A percentile compares a stretch with the other conserved stretches of the same genome.
phyloP scores from a whole-genome alignment of 2,113 vertebrate species.

The Myrmophylax atrothorax region DNA sequence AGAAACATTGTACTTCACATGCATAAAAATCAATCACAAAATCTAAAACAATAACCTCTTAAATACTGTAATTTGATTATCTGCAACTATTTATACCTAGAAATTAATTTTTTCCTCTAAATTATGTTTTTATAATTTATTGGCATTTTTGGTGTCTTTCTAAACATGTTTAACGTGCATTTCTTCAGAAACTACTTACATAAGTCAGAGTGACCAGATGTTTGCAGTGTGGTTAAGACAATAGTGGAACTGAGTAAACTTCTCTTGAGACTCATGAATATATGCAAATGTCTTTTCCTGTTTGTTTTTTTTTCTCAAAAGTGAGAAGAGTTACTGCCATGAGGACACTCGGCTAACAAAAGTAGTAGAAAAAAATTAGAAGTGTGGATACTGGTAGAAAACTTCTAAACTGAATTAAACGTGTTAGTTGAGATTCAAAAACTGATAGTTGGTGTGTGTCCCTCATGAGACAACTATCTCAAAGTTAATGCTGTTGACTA shows the following conservation, averaged over 20 bases:
- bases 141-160: not conserved
- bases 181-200: not conserved
- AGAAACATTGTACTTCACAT: not conserved
- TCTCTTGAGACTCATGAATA: not conserved
- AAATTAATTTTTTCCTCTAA: constrained; percentile 28
- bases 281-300: not conserved
- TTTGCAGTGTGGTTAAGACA: not conserved
- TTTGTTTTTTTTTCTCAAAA: not conserved
- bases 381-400: not conserved
- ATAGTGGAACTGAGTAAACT: not conserved
- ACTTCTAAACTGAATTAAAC: not conserved
- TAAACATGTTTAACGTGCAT: not conserved
- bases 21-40: not conserved
- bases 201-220: not conserved
- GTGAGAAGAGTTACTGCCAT: not conserved
- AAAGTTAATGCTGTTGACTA: not conserved
- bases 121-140: constrained; percentile 70
- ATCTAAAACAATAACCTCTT: not conserved
- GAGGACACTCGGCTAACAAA: not conserved
- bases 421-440: not conserved
- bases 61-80: constrained; percentile 1
- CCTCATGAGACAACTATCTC: not conserved
- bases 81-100: constrained; percentile 44
- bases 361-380: not conserved
- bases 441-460: not conserved